These are phyloP conservation scores for Halichoeres trimaculatus DNA, from an alignment of 2,113 vertebrate genomes.

Conservation along the genomic window DNA sequence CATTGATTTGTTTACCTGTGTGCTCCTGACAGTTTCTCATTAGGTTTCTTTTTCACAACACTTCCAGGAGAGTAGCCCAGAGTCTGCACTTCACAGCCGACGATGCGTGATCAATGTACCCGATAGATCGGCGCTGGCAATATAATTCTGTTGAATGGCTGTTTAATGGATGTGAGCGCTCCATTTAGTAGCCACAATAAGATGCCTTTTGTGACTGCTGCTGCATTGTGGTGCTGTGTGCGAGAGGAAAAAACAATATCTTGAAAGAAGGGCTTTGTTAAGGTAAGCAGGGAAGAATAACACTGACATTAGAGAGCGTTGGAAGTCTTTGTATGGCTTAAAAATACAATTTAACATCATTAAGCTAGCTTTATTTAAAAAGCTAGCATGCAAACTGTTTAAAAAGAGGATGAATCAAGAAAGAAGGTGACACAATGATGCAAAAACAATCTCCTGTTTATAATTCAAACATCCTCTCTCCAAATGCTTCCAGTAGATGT, in stretches of 20 bases:
- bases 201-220: conserved; percentile 62
- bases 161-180: conserved; percentile 72
- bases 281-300: conserved; percentile 36
- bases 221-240: conserved; percentile 41
- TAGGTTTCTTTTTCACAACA: conserved; percentile 82
- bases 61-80: conserved; percentile 77
- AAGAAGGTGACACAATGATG: not conserved
- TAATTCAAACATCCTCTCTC: conserved; percentile 17
- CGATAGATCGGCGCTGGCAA: conserved; percentile 78
- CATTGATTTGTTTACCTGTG: conserved; percentile 88
- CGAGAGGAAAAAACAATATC: conserved; percentile 46
- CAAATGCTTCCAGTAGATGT: not conserved
- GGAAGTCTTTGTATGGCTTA: conserved; percentile 14
- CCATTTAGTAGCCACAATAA: conserved; percentile 75
- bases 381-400: not conserved
- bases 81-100: conserved; percentile 69
- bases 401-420: conserved; percentile 10
- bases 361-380: not conserved
- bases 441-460: conserved; percentile 27
- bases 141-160: conserved; percentile 76
- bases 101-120: conserved; percentile 79
- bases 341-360: conserved; percentile 21
- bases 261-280: conserved; percentile 32
- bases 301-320: conserved; percentile 5
- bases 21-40: conserved; percentile 83